Conservation (phyloP, 1,140 invertebrate genomes). For the Hycleus cichorii region DNA sequence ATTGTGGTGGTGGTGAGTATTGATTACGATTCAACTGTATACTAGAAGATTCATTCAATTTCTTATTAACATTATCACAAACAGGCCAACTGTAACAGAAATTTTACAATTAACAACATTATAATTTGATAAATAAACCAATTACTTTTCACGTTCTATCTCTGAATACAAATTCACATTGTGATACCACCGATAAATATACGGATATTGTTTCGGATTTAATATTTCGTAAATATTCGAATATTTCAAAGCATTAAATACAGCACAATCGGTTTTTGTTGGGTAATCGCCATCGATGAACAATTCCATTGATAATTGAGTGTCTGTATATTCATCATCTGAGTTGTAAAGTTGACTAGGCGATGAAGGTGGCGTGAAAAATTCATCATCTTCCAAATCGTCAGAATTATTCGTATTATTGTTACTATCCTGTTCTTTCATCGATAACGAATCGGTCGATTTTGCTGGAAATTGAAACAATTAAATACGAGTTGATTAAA, state of each 20-base stretch:
- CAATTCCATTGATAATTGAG: slow-evolving; percentile 45
- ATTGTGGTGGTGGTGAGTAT: background rate
- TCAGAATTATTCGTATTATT: too few species aligned
- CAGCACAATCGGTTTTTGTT: slow-evolving; percentile 61
- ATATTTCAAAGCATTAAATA: slow-evolving; percentile 54
- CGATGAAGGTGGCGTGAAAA: slow-evolving; percentile 48
- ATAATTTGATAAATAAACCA: background rate
- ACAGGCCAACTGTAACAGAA: slow-evolving; percentile 33
- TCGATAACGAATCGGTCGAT: too few species aligned
- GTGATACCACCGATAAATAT: slow-evolving; percentile 60
- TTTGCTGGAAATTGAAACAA: too few species aligned
- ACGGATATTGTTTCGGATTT: slow-evolving; percentile 51
- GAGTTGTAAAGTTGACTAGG: slow-evolving; percentile 32
- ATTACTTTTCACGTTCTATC: slow-evolving; percentile 49
- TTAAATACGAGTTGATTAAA: too few species aligned
- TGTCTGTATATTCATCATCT: slow-evolving; percentile 40
- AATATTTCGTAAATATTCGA: slow-evolving; percentile 40
- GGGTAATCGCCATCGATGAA: slow-evolving; percentile 51
- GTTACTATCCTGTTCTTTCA: slow-evolving; percentile 12
- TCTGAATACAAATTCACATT: slow-evolving; percentile 47
- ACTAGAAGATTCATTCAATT: too few species aligned
- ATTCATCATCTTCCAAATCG: slow-evolving; percentile 35
- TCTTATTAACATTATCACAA: slow-evolving; percentile 8
- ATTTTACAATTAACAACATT: background rate
- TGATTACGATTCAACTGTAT: background rate